Conservation (phyloP, 2,113 vertebrate species). For the Panthera tigris region DNA sequence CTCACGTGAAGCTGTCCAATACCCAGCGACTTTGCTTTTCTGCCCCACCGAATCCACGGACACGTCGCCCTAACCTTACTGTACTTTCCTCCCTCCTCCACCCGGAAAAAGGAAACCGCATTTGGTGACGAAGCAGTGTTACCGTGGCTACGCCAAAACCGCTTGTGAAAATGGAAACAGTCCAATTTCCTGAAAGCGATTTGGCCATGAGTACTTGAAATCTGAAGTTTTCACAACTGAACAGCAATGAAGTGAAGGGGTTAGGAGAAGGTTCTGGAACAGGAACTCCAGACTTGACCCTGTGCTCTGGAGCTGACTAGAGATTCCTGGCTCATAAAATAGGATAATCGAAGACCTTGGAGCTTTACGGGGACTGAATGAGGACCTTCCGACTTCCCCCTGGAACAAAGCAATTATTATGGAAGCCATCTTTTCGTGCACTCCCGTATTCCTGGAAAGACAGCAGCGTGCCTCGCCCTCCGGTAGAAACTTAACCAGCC, state of each 20-base stretch:
- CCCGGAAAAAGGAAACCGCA: background rate
- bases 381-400: background rate
- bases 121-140: background rate
- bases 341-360: background rate
- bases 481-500: background rate
- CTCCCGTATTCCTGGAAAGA: background rate
- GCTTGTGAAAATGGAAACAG: background rate
- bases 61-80: background rate
- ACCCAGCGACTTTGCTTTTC: background rate
- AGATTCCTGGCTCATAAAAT: background rate
- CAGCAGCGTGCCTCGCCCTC: fast-evolving
- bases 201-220: background rate
- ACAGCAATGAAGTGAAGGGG: background rate
- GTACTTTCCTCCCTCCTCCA: background rate
- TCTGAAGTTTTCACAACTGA: background rate
- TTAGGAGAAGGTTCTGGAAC: background rate
- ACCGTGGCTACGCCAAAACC: background rate
- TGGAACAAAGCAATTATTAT: background rate
- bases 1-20: background rate
- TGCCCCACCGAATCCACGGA: background rate
- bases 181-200: background rate
- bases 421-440: background rate
- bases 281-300: background rate
- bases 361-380: background rate
- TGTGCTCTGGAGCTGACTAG: background rate